Base-by-base conservation (phyloP, 2,888 invertebrate species). In the Drosophila recens region DNA sequence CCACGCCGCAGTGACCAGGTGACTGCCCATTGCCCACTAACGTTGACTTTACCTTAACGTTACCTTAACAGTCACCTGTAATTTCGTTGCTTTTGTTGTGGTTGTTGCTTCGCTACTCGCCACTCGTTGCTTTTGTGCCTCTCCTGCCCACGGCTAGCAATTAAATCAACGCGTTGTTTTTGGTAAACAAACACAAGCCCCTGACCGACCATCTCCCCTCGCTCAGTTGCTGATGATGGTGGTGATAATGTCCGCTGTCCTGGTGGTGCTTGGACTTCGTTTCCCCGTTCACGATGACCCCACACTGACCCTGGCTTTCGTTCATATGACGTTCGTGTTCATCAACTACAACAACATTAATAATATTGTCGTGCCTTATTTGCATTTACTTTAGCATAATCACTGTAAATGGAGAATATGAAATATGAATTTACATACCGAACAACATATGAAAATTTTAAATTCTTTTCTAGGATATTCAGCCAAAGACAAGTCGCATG, bases 121-220 rank as follows among this genome's bases (percentile, higher is more conserved):
- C 45, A 65, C 70, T 72, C 72, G 65, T 38, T 56, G 57, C 56
- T 67, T 67, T 63, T 57, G 15, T 9, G 15, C 6, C 57, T 23
- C 51, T 33, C 38, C 13, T 15, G 15, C 34, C 49, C 23, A 20
- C 67, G 43, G 64, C 63, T 20, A 48, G 71, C 87, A 84, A 84
- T 84, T 84, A 84, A 84, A 87, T 84, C 87, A 84, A 74, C 84
- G 87, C 79, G 70, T 61, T 74, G 75, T 78, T 84, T 80, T 80
- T 45, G 75, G 84, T 84, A 84, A 87, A 84, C 84, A 84, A 84
- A 87, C 68, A 64, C 67, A 51, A 34, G 34, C 56, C 23, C 33
- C 34, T n/a, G 3, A 0, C 52, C n/a, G 15, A 34, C 15, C 2
- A 0, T 2, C n/a, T 13, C n/a, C 23, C 54, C 30, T 33, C 15